Evolutionary conservation across 2,113 vertebrate species (phyloP).

Genomic region (Otolemur garnettii): DNA sequence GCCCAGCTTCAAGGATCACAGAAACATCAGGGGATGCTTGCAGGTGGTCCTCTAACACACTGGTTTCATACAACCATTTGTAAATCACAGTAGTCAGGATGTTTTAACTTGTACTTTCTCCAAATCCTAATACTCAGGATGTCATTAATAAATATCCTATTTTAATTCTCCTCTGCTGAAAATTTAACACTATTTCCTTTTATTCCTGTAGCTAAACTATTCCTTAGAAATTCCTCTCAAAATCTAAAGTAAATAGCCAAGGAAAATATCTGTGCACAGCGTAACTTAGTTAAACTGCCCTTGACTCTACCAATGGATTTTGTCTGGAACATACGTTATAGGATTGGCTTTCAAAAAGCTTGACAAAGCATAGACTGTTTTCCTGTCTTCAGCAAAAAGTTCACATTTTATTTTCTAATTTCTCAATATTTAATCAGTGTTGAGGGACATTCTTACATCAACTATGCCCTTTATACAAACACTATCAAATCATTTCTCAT

Average conservation of each 20-base stretch:
- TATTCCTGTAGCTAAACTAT: background rate
- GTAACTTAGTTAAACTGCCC: background rate
- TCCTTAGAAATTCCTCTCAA: background rate
- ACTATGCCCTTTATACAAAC: background rate
- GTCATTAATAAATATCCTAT: background rate
- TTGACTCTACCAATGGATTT: background rate
- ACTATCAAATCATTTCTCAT: background rate
- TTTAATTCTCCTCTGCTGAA: constrained; percentile 24
- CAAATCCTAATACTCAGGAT: background rate
- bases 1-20: background rate
- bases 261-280: background rate
- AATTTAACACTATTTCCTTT: constrained; percentile 37
- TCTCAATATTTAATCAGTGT: background rate
- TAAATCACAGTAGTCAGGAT: background rate
- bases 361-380: background rate
- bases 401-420: constrained; percentile 41
- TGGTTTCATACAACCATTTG: background rate
- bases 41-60: background rate
- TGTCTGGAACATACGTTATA: background rate
- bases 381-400: background rate
- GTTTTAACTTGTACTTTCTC: background rate
- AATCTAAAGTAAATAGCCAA: background rate
- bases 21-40: background rate
- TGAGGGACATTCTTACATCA: background rate
- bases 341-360: background rate